Conservation (phyloP, 2,113 vertebrate species). For the Pao palembangensis region DNA sequence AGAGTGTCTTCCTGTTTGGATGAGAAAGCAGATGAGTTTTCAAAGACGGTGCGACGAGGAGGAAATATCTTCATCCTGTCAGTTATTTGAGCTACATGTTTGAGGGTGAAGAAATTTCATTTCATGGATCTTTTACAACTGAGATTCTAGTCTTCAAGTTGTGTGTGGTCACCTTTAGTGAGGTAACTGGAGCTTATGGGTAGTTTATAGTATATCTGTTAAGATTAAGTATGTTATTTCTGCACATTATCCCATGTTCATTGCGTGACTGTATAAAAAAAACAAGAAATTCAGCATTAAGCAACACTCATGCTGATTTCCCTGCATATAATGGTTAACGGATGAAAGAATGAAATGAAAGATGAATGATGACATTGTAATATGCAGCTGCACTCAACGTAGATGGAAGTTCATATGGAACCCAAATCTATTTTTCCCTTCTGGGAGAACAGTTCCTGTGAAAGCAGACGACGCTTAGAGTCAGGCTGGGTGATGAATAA, state of each 20-base stretch:
- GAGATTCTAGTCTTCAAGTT: no score
- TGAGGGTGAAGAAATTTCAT: no score
- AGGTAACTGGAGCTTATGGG: no score
- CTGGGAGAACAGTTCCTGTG: slow-evolving; percentile 42
- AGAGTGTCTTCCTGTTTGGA: not conserved
- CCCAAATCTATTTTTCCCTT: slow-evolving; percentile 18
- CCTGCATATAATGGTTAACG: not conserved
- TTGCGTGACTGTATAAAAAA: no score
- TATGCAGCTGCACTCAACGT: not conserved
- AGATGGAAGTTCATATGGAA: slow-evolving; percentile 33
- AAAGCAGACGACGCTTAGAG: slow-evolving; percentile 58
- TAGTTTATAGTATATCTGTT: not conserved
- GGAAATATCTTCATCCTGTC: not conserved
- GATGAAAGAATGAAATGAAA: not conserved
- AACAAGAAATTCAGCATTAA: no score
- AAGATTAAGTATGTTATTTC: no score
- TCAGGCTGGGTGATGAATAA: slow-evolving; percentile 65
- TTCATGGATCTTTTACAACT: no score
- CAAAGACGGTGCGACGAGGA: not conserved
- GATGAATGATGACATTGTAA: not conserved
- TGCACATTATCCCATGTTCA: no score
- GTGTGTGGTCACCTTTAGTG: no score
- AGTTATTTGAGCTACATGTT: not conserved
- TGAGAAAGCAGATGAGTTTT: no score
- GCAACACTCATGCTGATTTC: not conserved